These are phyloP conservation scores for Mico argentatus DNA, from an alignment of 2,797 vertebrate genomes.

Conservation along the genomic window DNA sequence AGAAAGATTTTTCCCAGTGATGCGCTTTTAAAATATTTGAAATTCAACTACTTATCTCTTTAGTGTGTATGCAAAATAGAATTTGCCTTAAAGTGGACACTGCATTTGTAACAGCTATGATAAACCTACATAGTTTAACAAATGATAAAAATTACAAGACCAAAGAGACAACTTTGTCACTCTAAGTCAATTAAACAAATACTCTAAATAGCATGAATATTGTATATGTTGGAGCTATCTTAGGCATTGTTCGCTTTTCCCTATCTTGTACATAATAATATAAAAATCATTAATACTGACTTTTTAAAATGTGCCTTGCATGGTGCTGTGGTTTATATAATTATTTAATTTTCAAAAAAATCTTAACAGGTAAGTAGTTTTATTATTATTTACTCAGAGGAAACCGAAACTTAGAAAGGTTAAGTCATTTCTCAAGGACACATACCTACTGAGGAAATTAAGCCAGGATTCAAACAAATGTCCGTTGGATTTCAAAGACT, in stretches of 20 bases:
- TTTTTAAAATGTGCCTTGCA: not conserved
- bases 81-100: constrained; percentile 73
- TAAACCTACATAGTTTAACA: constrained; percentile 62
- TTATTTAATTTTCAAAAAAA: constrained; percentile 20
- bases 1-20: constrained; percentile 37
- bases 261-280: not conserved
- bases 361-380: not conserved
- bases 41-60: constrained; percentile 61
- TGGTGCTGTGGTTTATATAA: not conserved
- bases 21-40: constrained; percentile 67
- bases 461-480: not conserved
- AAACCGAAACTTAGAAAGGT: not conserved
- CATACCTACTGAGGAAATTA: not conserved
- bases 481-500: not conserved
- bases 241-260: not conserved
- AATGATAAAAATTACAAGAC: constrained; percentile 71
- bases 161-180: constrained; percentile 49
- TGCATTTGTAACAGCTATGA: constrained; percentile 71
- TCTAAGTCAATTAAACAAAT: constrained; percentile 67
- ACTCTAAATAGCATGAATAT: constrained; percentile 62
- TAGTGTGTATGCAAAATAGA: constrained; percentile 74
- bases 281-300: not conserved
- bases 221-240: not conserved
- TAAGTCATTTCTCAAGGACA: not conserved
- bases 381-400: not conserved